phyloP scores from a whole-genome alignment of 2,797 vertebrate species.

The Ctenopoma multispine region DNA sequence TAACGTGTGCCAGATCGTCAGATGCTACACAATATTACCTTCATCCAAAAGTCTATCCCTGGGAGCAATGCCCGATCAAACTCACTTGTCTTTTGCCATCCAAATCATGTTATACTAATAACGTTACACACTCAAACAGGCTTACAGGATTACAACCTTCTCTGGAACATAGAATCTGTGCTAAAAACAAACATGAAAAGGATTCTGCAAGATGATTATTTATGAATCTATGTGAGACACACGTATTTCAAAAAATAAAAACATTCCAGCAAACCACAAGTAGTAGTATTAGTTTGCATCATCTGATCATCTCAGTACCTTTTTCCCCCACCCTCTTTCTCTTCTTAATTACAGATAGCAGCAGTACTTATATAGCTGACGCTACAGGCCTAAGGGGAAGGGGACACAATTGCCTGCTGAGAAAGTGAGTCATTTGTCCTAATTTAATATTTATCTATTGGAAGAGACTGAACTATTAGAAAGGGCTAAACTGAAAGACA shows the following conservation, averaged over 20 bases:
- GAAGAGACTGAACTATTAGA: conserved; percentile 69
- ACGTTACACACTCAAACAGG: conserved; percentile 73
- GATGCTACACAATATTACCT: conserved; percentile 57
- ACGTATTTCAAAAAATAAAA: conserved; percentile 20
- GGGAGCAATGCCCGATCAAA: conserved; percentile 75
- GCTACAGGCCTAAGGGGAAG: conserved; percentile 56
- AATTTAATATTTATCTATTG: conserved; percentile 80
- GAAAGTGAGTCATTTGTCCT: conserved; percentile 77
- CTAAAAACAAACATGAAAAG: conserved; percentile 75
- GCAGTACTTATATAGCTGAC: conserved; percentile 57
- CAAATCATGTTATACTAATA: conserved; percentile 73
- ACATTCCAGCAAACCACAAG: conserved; percentile 32
- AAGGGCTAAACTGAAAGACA: conserved; percentile 74
- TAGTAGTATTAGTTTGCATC: no score
- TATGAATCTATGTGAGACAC: conserved; percentile 43
- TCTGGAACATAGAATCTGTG: conserved; percentile 59
- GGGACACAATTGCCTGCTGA: conserved; percentile 59
- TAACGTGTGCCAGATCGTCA: conserved; percentile 57
- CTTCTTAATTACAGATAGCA: conserved; percentile 62
- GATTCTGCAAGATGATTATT: conserved; percentile 53
- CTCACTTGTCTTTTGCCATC: conserved; percentile 72
- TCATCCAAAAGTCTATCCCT: conserved; percentile 62
- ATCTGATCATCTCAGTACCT: no score
- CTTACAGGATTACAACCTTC: conserved; percentile 75
- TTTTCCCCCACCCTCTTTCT: conserved; percentile 15